phyloP scores from a whole-genome alignment of 2,113 vertebrate species.

The Diadophis punctatus region DNA sequence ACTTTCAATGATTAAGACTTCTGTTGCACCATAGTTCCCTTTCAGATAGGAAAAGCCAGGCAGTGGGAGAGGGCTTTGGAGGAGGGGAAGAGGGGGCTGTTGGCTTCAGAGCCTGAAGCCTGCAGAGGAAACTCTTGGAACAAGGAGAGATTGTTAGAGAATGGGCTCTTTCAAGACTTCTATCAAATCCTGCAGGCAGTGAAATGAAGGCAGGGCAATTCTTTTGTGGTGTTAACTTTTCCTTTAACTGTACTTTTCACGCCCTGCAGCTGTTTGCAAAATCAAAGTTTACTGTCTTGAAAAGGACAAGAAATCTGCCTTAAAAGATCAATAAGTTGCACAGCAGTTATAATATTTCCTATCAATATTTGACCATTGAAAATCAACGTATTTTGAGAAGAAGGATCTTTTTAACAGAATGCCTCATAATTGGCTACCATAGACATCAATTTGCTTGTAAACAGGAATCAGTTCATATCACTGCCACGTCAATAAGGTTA shows the following conservation, averaged over 20 bases:
- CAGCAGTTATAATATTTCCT: background rate
- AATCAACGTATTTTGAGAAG: background rate
- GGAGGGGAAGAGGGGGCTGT: background rate
- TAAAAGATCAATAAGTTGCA: background rate
- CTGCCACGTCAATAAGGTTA: background rate
- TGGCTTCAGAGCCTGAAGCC: background rate
- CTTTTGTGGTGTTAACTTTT: slow-evolving; percentile 5
- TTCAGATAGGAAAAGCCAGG: background rate
- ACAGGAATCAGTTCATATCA: background rate
- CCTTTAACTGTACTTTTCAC: background rate
- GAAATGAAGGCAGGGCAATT: background rate
- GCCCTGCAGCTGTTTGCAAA: slow-evolving; percentile 12
- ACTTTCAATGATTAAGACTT: background rate
- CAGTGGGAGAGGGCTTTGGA: background rate
- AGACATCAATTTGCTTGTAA: background rate
- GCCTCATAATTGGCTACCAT: background rate
- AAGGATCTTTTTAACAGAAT: background rate
- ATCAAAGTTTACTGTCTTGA: background rate
- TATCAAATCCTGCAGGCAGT: slow-evolving; percentile 10
- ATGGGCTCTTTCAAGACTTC: slow-evolving; percentile 22
- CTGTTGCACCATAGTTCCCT: background rate
- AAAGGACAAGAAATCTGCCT: background rate
- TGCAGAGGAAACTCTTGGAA: slow-evolving; percentile 31
- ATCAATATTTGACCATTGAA: background rate
- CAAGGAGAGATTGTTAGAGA: slow-evolving; percentile 1